Evolutionary conservation across 2,888 invertebrate species (phyloP), one percentile per base, ranked within the genome.

Genomic region (Folsomia manolachei): DNA sequence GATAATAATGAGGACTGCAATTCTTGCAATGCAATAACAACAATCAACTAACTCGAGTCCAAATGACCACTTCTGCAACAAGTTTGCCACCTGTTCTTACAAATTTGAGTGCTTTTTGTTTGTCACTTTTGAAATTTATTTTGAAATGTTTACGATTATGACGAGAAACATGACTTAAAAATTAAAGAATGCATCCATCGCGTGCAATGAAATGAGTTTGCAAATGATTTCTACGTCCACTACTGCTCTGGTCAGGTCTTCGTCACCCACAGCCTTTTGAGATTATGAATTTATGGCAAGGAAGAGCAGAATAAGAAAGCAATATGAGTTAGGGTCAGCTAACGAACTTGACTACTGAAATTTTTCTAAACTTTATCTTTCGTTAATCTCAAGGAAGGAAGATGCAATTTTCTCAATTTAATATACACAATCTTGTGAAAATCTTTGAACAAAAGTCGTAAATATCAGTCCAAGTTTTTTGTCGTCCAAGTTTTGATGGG

Each of bases 61-160:
- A 63, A 63, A 63, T 27, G 26, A 26, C 27, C 63, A 63, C 63
- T 63, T 63, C 21, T 63, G 27, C 63, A 63, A 27, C 27, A 25
- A 63, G 27, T 63, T 63, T 63, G 63, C 63, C 63, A 63, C 63
- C 27, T 63, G 63, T 21, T n/a, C 27, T 63, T 4, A 26, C 9
- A 63, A 63, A n/a, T 63, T 27, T 14, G 18, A 25, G 27, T 63
- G 27, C 27, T 63, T 25, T n/a, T n/a, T n/a, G n/a, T n/a, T n/a
- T 63, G 63, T 63, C 63, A 63, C n/a, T n/a, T 26, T 27, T 63
- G 2, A 63, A 63, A 63, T 26, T 63, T 63, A 63, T 63, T 63
- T 63, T n/a, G 27, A 27, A 63, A 26, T 63, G 63, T 63, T 63
- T 63, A 63, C 26, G 63, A 63, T 56, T 56, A 56, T 56, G 56